Evolutionary conservation across 23 tunicate species (phyloP).

Genomic region (Trididemnum nubilum): DNA sequence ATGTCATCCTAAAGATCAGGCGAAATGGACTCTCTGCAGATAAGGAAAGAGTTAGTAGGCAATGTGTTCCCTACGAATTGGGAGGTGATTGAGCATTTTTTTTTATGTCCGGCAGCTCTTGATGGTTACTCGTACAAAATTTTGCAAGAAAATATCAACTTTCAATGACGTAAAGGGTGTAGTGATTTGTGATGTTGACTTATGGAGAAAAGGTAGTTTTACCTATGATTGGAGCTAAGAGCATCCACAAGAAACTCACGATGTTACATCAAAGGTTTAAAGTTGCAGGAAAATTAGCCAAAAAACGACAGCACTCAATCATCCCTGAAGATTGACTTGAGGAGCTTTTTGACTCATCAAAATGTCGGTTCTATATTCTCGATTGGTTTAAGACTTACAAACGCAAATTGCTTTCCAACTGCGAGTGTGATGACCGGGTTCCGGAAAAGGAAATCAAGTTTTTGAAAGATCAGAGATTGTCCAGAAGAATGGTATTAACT

Average conservation of each 20-base stretch:
- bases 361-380: not conserved
- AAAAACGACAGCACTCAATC: not conserved
- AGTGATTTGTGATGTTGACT: not conserved
- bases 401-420: not conserved
- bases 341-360: not conserved
- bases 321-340: too few species aligned
- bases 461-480: too few species aligned
- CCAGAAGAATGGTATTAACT: too few species aligned
- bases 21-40: not conserved
- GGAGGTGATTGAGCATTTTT: not conserved
- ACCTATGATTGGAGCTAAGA: too few species aligned
- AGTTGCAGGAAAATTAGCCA: not conserved
- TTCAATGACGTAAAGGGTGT: too few species aligned
- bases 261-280: too few species aligned
- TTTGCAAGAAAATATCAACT: too few species aligned
- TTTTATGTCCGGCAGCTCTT: too few species aligned
- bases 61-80: not conserved
- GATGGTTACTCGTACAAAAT: not conserved
- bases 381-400: not conserved
- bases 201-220: constrained; percentile 12
- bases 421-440: not conserved
- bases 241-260: too few species aligned
- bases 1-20: too few species aligned
- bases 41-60: not conserved
- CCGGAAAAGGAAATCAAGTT: too few species aligned